These are phyloP conservation scores for Etheostoma nigrum DNA, from an alignment of 2,797 vertebrate genomes.

Conservation along the genomic window DNA sequence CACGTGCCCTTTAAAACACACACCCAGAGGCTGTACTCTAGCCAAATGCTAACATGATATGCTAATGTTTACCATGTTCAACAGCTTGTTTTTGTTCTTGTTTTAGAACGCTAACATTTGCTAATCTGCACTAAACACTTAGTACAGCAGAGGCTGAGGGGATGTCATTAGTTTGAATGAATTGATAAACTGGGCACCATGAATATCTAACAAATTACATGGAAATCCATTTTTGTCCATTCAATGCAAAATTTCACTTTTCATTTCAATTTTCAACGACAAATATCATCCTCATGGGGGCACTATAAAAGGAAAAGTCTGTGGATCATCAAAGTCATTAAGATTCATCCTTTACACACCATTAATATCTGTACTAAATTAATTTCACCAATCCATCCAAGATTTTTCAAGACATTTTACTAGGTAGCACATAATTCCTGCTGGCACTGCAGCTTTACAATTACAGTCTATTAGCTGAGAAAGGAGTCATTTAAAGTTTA, in stretches of 20 bases:
- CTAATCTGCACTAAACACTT: not conserved
- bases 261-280: too few relatives aligned
- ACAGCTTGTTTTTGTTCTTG: not conserved
- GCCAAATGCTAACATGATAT: not conserved
- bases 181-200: not conserved
- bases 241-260: too few relatives aligned
- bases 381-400: not conserved
- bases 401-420: not conserved
- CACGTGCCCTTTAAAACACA: too few relatives aligned
- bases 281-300: too few relatives aligned
- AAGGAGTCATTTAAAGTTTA: not conserved
- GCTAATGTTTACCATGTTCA: not conserved
- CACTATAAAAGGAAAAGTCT: too few relatives aligned
- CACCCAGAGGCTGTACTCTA: too few relatives aligned
- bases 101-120: not conserved
- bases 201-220: not conserved
- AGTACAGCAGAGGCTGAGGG: not conserved
- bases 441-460: not conserved
- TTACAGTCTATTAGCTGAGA: not conserved
- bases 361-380: not conserved
- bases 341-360: not conserved
- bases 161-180: not conserved
- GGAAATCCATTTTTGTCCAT: not conserved
- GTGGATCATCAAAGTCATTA: too few relatives aligned
- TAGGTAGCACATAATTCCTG: not conserved